phyloP scores from a whole-genome alignment of 2,888 invertebrate genomes.

The Hofmannophila pseudospretella region DNA sequence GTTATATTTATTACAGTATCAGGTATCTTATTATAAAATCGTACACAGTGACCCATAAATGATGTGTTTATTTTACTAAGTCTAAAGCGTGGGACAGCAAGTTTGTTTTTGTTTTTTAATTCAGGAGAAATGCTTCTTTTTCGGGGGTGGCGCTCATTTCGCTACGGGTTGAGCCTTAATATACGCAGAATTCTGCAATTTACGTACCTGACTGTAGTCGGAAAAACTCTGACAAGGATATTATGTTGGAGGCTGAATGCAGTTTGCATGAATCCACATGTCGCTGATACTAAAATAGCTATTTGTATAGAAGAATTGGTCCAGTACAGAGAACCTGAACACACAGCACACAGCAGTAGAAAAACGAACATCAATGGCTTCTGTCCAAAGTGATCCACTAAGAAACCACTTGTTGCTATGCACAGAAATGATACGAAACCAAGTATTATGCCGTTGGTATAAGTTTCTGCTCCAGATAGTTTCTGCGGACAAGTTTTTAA shows the following conservation, averaged over 20 bases:
- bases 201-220: constrained; percentile 43
- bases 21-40: too few species aligned
- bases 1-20: too few species aligned
- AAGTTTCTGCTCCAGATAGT: constrained; percentile 39
- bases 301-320: constrained; percentile 36
- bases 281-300: constrained; percentile 35
- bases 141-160: too few species aligned
- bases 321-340: constrained; percentile 38
- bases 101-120: too few species aligned
- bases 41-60: too few species aligned
- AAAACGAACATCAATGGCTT: constrained; percentile 32
- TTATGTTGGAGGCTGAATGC: constrained; percentile 36
- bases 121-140: too few species aligned
- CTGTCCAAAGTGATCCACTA: constrained; percentile 34
- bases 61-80: too few species aligned
- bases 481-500: constrained; percentile 28
- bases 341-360: constrained; percentile 26
- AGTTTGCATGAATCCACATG: constrained; percentile 40
- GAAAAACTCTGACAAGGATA: constrained; percentile 41
- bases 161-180: too few species aligned
- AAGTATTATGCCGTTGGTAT: constrained; percentile 38
- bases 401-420: constrained; percentile 26
- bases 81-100: too few species aligned
- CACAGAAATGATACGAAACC: constrained; percentile 30
- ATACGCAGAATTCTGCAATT: too few species aligned